Evolutionary conservation across 2,888 invertebrate genomes (phyloP).

Genomic region (Lobophora halterata): DNA sequence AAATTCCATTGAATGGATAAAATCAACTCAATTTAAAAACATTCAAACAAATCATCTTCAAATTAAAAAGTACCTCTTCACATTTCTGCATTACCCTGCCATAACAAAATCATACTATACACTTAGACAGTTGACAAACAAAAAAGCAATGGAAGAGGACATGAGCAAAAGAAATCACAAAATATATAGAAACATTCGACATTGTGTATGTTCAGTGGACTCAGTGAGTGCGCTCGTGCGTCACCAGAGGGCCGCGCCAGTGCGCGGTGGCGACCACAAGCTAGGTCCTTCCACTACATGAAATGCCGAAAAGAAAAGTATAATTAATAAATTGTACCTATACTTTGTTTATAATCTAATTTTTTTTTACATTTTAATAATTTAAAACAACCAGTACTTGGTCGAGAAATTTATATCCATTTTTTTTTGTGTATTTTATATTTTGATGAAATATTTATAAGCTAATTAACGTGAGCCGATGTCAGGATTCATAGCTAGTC

Average conservation of each 20-base stretch:
- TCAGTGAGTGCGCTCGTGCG: constrained; percentile 43
- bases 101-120: constrained; percentile 76
- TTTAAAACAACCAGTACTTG: constrained; percentile 81
- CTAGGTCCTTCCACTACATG: constrained; percentile 68
- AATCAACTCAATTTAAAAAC: constrained; percentile 77
- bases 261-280: constrained; percentile 55
- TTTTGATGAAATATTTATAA: constrained; percentile 81
- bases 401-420: constrained; percentile 80
- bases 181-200: constrained; percentile 63
- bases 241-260: constrained; percentile 35
- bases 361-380: constrained; percentile 82
- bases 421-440: constrained; percentile 80
- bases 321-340: constrained; percentile 81
- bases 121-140: constrained; percentile 75
- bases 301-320: constrained; percentile 79
- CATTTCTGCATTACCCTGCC: constrained; percentile 79
- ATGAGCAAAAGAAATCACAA: constrained; percentile 77
- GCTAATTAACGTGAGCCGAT: constrained; percentile 81
- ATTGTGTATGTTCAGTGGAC: constrained; percentile 55
- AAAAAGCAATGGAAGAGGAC: constrained; percentile 77
- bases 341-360: constrained; percentile 80
- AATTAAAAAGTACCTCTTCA: constrained; percentile 77
- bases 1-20: constrained; percentile 77
- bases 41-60: constrained; percentile 75
- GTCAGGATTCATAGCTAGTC: constrained; percentile 81